Percentiles rank a stretch among this genome's conserved stretches.
Conservation (phyloP, 2,797 vertebrate species). For the Gymnopithys bicolor region DNA sequence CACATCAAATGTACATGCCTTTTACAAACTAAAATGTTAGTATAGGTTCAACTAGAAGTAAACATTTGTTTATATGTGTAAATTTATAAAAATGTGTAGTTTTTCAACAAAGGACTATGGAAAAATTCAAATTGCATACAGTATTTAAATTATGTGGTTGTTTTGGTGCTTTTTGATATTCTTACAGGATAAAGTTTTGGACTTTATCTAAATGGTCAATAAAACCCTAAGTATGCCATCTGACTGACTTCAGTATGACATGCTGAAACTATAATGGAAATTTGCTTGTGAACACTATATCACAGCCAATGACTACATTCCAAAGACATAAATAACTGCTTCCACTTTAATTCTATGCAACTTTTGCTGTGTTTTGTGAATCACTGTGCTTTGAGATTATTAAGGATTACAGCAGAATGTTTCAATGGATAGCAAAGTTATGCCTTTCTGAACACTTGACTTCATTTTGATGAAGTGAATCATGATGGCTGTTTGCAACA, state of each 20-base stretch:
- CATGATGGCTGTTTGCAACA: not conserved
- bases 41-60: not conserved
- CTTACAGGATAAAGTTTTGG: not conserved
- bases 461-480: not conserved
- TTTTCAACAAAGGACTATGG: not conserved
- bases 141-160: not conserved
- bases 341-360: not conserved
- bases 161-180: not conserved
- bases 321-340: not conserved
- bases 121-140: not conserved
- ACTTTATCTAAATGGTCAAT: not conserved
- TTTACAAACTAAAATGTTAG: not conserved
- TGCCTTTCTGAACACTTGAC: not conserved
- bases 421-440: not conserved
- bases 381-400: not conserved
- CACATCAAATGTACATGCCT: rapidly evolving
- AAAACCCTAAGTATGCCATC: not conserved
- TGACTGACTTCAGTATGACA: not conserved
- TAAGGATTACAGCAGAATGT: not conserved
- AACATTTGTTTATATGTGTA: not conserved
- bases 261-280: not conserved
- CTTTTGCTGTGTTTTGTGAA: not conserved
- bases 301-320: not conserved
- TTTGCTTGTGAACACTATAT: not conserved
- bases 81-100: not conserved